Evolutionary conservation across 2,888 invertebrate species (phyloP), one percentile per base, ranked within the genome.

Genomic region (Strigamia transsilvanica): DNA sequence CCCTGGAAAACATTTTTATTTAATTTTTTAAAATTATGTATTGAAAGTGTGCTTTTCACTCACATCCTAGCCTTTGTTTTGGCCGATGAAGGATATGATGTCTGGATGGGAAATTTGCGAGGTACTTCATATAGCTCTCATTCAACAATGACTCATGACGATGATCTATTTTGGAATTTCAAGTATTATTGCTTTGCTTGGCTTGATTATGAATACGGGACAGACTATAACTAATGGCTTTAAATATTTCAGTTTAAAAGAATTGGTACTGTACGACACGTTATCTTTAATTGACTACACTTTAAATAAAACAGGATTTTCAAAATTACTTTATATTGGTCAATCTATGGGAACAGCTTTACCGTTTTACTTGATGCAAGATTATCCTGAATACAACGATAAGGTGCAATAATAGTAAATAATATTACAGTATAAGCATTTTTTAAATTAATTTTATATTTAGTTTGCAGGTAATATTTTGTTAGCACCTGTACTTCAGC

Each of bases 31-130:
- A 27, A 38, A 5, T 38, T 38, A 4, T 38, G 38, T 38, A 6
- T 5, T 38, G 38, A 38, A 38, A 38, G 9, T 38, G 1, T 38
- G 38, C 6, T 38, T 38, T 10, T 38, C 2, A 38, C 6, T 38
- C 38, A 9, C 10, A 38, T 32, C 3, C 32, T n/a, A 73, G 73
- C 73, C 13, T 73, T 73, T 32, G 27, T 73, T 32, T 73, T 73
- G 73, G 73, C 73, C 23, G 73, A 73, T 73, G 73, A 73, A 73
- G 73, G 73, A 10, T 73, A 27, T 7, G 73, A 73, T 27, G 73
- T 73, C 15, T 73, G 73, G 73, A 10, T 73, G 2, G 73, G 27
- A 32, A 73, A 73, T 73, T 1, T 32, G 13, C 73, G 73, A 27
- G 73, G 73, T 3, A 27, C 73, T 1, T n/a, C 73, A 13, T 32